phyloP scores from a whole-genome alignment of 53 echinoderm and acorn worm genomes.

The Astropecten irregularis region DNA sequence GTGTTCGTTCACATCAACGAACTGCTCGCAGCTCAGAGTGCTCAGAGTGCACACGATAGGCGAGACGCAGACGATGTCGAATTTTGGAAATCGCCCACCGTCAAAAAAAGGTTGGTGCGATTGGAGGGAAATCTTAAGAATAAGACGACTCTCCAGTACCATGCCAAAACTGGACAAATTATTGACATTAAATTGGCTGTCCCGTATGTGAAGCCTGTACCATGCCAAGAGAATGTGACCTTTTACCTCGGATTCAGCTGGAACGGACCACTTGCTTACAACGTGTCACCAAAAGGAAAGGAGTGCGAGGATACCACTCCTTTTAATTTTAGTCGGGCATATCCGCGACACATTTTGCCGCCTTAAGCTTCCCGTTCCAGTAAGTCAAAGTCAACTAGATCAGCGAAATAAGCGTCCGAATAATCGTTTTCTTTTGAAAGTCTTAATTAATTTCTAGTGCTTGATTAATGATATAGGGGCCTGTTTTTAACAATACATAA shows the following conservation, averaged over 20 bases:
- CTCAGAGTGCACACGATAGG: constrained; percentile 3
- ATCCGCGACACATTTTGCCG: neutral
- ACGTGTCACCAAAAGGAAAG: constrained; percentile 16
- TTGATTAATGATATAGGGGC: too few species aligned
- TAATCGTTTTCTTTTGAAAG: too few species aligned
- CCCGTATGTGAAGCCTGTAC: neutral
- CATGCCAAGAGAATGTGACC: constrained; percentile 36
- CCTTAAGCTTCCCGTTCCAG: too few species aligned
- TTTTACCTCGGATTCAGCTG: constrained; percentile 67
- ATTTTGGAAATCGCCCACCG: constrained; percentile 34
- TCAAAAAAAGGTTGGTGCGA: constrained; percentile 20
- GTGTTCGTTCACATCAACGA: constrained; percentile 59
- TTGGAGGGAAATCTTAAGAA: constrained; percentile 28
- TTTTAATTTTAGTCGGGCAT: neutral
- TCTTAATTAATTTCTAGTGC: too few species aligned
- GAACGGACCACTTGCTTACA: constrained; percentile 63
- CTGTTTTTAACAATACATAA: too few species aligned
- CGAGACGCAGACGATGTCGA: neutral
- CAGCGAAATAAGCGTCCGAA: too few species aligned
- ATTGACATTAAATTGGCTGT: constrained; percentile 47
- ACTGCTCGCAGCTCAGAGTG: constrained; percentile 11
- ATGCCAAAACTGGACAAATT: constrained; percentile 2
- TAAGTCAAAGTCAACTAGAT: too few species aligned
- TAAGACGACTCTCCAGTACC: constrained; percentile 15
- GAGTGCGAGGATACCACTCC: neutral